Percentiles rank a stretch among this genome's conserved stretches.
These are phyloP conservation scores for Poliocrania exsul DNA, from an alignment of 2,797 vertebrate species.

Conservation along the genomic window DNA sequence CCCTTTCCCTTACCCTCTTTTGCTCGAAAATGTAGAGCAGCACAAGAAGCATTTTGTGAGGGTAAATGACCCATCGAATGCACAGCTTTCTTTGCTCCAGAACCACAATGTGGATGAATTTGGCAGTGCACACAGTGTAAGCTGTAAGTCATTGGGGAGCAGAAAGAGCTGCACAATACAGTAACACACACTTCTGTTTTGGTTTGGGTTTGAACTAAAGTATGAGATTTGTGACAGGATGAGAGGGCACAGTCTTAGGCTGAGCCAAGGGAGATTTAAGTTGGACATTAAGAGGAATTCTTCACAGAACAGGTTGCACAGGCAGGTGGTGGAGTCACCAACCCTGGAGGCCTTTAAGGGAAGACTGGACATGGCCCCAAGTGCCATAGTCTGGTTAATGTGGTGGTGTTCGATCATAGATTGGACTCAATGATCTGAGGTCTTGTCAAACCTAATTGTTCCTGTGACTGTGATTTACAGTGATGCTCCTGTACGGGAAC, in stretches of 20 bases:
- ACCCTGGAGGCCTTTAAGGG: neutral
- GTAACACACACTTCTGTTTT: rapidly evolving
- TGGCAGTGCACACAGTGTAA: neutral
- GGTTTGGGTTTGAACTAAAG: neutral
- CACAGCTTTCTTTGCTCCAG: neutral
- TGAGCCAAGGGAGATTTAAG: neutral
- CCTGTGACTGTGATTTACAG: neutral
- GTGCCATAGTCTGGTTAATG: neutral
- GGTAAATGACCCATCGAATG: neutral
- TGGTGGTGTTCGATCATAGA: rapidly evolving
- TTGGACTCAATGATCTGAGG: rapidly evolving
- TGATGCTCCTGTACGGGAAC: rapidly evolving
- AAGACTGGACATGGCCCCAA: rapidly evolving
- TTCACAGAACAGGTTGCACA: neutral
- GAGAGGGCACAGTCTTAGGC: neutral
- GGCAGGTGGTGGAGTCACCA: neutral
- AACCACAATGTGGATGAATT: rapidly evolving
- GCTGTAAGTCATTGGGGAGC: rapidly evolving
- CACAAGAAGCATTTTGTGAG: neutral
- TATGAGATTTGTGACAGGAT: neutral
- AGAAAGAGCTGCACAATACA: neutral
- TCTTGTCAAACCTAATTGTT: neutral
- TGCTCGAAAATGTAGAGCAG: neutral
- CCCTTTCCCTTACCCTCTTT: neutral
- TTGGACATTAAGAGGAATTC: neutral